Evolutionary conservation across 2,113 vertebrate species (phyloP), one percentile per base, ranked within the genome.

Genomic region (Nipponia nippon): DNA sequence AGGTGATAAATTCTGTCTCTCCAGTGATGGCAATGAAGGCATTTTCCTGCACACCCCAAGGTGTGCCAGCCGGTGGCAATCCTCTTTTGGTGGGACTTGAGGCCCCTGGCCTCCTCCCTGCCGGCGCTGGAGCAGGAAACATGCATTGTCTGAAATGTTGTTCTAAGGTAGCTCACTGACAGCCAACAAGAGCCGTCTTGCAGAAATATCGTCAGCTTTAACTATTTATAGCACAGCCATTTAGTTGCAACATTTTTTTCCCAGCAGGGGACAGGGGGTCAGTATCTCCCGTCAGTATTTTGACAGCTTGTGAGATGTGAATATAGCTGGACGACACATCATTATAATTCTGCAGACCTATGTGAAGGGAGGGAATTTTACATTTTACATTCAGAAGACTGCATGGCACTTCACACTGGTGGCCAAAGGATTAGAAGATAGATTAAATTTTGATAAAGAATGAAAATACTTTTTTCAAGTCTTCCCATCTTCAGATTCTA

Each of bases 11-110:
- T 29, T 44, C 52, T 42, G 7, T 13, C 30, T 73, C 42, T 70
- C 30, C 34, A 61, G 50, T 26, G 56, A 78, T 49, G 79, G 27
- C 61, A 75, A 90, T 2, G 20, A 81, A 47, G 34, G 42, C 44
- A 32, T 90, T 91, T 78, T 92, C 94, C 65, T 94, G 69, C 47
- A 96, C 75, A 87, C 50, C 83, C 72, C 53, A 70, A 97, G 93
- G 83, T 95, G 88, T 93, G 89, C 92, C 94, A 92, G 83, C 85
- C 38, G 11, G 88, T 95, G 91, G 90, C 72, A 94, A 85, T 29
- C 86, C 10, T 95, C 79, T 89, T 96, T 86, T 88, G 19, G 76
- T 95, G 66, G 78, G 76, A 73, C 91, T 95, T 36, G 34, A 93
- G 72, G 89, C 30, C 42, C 53, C 8, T 15, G 25, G 40, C 61